These are phyloP conservation scores for Pitta sordida DNA, from an alignment of 2,113 vertebrate genomes.

Conservation along the genomic window DNA sequence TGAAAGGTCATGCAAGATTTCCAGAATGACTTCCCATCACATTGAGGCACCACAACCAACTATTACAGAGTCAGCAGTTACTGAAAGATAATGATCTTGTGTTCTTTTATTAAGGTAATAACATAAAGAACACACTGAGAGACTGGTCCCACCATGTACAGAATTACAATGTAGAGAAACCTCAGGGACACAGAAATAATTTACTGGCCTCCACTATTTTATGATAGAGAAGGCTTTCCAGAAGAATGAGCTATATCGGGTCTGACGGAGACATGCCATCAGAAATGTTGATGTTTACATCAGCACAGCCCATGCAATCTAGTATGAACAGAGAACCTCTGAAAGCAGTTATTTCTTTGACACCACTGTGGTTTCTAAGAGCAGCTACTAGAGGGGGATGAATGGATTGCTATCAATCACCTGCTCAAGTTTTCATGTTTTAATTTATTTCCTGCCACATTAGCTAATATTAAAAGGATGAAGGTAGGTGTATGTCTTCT, in stretches of 20 bases:
- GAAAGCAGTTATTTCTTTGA: background rate
- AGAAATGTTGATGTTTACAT: background rate
- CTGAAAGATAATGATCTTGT: background rate
- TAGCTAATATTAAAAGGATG: background rate
- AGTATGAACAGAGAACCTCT: background rate
- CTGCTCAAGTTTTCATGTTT: background rate
- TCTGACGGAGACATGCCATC: background rate
- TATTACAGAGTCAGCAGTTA: background rate
- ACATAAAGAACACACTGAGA: rapidly evolving
- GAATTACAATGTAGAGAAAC: background rate
- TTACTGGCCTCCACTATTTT: background rate
- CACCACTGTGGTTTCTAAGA: background rate
- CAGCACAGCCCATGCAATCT: background rate
- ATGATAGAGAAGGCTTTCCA: background rate
- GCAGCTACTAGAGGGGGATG: background rate
- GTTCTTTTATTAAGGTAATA: background rate
- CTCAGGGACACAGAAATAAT: background rate
- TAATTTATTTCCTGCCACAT: background rate
- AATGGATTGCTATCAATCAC: background rate
- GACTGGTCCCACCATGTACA: background rate
- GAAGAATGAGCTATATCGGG: background rate
- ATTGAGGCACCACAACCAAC: background rate
- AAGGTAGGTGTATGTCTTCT: background rate
- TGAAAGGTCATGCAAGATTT: background rate
- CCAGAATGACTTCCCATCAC: background rate